Evolutionary conservation across 2,888 invertebrate species (phyloP), one percentile per base, ranked within the genome.

Genomic region (Calephelis perditalis): DNA sequence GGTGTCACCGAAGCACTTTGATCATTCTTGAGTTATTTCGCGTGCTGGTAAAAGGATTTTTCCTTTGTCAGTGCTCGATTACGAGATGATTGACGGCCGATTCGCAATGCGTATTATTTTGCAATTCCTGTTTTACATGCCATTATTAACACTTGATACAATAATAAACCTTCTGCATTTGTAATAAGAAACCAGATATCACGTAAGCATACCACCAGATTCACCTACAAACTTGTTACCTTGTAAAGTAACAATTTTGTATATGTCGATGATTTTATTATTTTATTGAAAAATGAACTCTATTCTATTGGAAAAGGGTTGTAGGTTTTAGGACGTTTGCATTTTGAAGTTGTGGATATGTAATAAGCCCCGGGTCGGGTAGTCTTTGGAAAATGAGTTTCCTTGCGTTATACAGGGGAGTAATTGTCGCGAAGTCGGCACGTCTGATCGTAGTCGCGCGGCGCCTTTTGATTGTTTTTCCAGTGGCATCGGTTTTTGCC

Each of bases 381-480:
- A 76, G 81, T 78, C 77, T 83, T 81, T 83, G 87, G 88, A 85
- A 89, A 89, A 88, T 89, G 88, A 87, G 87, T 88, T 88, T 89
- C 85, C 87, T 81, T 78, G 76, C 73, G 74, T 67, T 68, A 65
- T 67, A 70, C 71, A 67, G 73, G 76, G 75, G 75, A 73, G 81
- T 85, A 86, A 85, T 86, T 84, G 84, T 81, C 76, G 77, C 77
- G 71, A 76, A 82, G 62, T 49, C 71, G 71, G 73, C 77, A 71
- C 77, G 77, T 78, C 78, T 76, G 84, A 81, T 77, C 80, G 72
- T 68, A 57, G 62, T 59, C 69, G 84, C 86, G 86, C 86, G 86
- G 86, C 82, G 81, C 82, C 85, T 81, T 87, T 86, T 84, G 86
- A 86, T 86, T 85, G 86, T 86, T 87, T 87, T 86, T 84, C 84